Conservation (phyloP, 2,797 vertebrate species). For the Ataeniobius toweri region DNA sequence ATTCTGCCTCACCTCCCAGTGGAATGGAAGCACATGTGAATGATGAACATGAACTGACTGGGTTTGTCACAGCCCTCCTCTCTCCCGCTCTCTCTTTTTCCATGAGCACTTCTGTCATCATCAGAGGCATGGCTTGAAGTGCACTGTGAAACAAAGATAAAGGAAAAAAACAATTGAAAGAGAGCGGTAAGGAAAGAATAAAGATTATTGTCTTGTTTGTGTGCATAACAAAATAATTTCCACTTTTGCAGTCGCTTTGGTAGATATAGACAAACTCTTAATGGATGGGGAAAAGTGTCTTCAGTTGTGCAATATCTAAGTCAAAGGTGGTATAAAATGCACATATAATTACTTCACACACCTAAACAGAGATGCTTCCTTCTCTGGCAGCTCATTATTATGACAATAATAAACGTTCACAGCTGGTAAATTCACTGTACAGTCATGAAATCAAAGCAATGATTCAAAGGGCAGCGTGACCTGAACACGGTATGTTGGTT, state of each 20-base stretch:
- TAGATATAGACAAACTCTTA: neutral
- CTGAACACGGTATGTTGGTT: constrained; percentile 37
- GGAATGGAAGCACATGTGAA: constrained; percentile 51
- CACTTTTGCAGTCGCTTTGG: neutral
- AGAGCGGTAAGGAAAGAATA: constrained; percentile 20
- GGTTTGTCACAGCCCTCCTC: constrained; percentile 40
- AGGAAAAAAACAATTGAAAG: constrained; percentile 32
- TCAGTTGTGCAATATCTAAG: neutral
- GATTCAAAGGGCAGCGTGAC: constrained; percentile 14
- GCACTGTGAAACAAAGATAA: constrained; percentile 30
- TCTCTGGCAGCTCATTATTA: neutral
- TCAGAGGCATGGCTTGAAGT: constrained; percentile 30
- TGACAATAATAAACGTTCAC: neutral
- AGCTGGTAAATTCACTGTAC: neutral
- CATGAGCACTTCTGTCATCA: constrained; percentile 58
- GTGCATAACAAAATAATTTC: neutral
- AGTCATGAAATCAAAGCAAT: constrained; percentile 26
- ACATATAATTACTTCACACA: neutral
- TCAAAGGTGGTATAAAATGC: neutral
- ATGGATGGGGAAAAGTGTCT: neutral
- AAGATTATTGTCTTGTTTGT: constrained; percentile 9
- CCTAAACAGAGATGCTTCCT: neutral
- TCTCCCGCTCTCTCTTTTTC: constrained; percentile 34
- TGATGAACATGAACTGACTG: constrained; percentile 52
- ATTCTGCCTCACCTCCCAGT: constrained; percentile 37